Evolutionary conservation across 2,113 vertebrate species (phyloP), one percentile per base, ranked within the genome.

Genomic region (Saiga tatarica): DNA sequence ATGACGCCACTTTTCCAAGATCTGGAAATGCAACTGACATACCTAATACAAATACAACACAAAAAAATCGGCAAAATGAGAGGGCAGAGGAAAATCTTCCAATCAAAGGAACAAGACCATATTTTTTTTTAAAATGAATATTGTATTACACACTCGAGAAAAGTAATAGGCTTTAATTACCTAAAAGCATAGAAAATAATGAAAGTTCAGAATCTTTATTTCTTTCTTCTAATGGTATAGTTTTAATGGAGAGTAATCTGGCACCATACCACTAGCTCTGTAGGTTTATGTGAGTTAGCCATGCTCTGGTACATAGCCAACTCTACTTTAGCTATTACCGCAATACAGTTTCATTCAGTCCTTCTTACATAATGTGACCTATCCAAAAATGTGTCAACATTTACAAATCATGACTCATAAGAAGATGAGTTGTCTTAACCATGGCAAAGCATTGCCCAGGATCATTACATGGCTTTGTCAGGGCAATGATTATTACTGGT

Each of bases 371-470:
- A 84, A 92, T 33, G 28, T 76, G 60, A 87, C 13, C 33, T 57
- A 45, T 60, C 36, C 50, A 71, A 50, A 89, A 67, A 76, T 64
- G 42, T 64, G 74, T 81, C 76, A 82, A 10, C 26, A 23, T 45
- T 91, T 93, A 25, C 36, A 89, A 82, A 89, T 53, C 57, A 59
- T 96, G 91, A 96, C 82, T 96, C 91, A 93, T 50, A 91, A 93
- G 47, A 91, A 74, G 11, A 85, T 28, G 55, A 92, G 10, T 16
- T 78, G 8, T 79, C 36, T 93, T 74, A 19, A n/a, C 59, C 7
- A 36, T 45, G 79, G 62, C 52, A 42, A 95, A 96, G 50, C 23
- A 13, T 26, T 19, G 26, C 23, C 14, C 52, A 21, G 19, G 39
- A 85, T 23, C 4, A 42, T 93, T 47, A 12, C 87, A 95, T 71